A percentile compares a stretch with the other conserved stretches of the same genome.
Conservation (phyloP, 2,113 vertebrate species). For the Fulica atra region DNA sequence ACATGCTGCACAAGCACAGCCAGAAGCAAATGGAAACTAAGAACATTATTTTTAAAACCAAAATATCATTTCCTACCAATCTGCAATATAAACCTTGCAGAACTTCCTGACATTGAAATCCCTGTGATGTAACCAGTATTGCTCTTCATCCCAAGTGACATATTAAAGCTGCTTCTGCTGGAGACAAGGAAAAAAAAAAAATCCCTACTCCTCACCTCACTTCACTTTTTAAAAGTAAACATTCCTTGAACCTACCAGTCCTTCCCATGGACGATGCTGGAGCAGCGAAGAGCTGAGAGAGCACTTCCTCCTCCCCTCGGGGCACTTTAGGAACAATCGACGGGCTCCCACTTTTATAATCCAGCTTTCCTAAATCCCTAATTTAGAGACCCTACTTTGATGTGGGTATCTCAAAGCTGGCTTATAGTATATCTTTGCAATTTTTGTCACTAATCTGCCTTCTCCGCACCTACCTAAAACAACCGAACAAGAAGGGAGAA, state of each 20-base stretch:
- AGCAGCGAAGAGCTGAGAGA: neutral
- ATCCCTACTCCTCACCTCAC: neutral
- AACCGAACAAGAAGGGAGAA: neutral
- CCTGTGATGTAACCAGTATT: neutral
- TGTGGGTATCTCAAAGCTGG: neutral
- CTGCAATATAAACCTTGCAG: neutral
- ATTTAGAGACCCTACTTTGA: neutral
- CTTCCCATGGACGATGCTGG: neutral
- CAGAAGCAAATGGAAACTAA: neutral
- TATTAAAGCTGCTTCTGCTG: neutral
- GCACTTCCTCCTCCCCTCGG: neutral
- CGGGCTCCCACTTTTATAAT: neutral
- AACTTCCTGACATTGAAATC: neutral
- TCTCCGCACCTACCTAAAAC: neutral
- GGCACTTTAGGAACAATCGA: neutral
- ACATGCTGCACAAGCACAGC: neutral
- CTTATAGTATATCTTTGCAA: neutral
- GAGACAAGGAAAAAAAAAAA: neutral
- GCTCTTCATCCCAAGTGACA: neutral
- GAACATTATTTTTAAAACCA: neutral
- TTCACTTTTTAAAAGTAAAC: neutral
- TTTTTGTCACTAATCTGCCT: neutral
- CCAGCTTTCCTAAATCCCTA: conserved; percentile 17
- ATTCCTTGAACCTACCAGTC: neutral
- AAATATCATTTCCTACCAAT: neutral